phyloP scores from a whole-genome alignment of 2,888 invertebrate species.

The Lasiommata megera region DNA sequence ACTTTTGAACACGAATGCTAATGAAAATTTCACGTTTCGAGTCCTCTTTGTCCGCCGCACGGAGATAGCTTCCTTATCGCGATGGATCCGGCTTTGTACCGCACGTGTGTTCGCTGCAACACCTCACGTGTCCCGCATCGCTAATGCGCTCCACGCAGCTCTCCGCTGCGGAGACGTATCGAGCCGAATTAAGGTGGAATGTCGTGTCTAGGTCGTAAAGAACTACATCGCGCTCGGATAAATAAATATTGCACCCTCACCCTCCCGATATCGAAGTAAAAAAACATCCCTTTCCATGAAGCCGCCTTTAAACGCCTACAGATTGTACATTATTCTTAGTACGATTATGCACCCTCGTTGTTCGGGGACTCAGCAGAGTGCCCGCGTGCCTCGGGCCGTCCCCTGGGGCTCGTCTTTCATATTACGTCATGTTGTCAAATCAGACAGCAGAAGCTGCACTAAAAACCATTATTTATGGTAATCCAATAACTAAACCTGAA shows the following conservation, averaged over 20 bases:
- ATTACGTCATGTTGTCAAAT: conserved; percentile 74
- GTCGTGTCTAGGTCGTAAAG: conserved; percentile 67
- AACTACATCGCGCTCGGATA: conserved; percentile 71
- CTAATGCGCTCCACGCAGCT: conserved; percentile 56
- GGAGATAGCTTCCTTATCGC: conserved; percentile 73
- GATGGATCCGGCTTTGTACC: conserved; percentile 64
- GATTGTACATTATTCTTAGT: conserved; percentile 82
- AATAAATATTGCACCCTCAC: conserved; percentile 82
- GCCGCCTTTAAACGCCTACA: conserved; percentile 82
- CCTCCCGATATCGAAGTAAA: conserved; percentile 76
- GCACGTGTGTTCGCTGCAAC: conserved; percentile 56
- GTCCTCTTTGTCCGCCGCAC: conserved; percentile 63
- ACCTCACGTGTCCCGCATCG: conserved; percentile 66
- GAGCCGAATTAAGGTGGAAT: conserved; percentile 62
- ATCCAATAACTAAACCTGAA: conserved; percentile 31
- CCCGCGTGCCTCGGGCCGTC: conserved; percentile 64
- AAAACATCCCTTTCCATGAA: conserved; percentile 80
- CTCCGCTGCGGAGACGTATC: conserved; percentile 50
- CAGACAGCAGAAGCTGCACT: conserved; percentile 46
- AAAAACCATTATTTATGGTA: conserved; percentile 39
- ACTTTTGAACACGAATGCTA: conserved; percentile 72
- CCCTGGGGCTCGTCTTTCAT: conserved; percentile 74
- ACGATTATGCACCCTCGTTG: conserved; percentile 81
- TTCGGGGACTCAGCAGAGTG: conserved; percentile 76
- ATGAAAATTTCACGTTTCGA: conserved; percentile 78